These are phyloP conservation scores for Rhombomys opimus DNA, from an alignment of 2,113 vertebrate genomes.

Conservation along the genomic window DNA sequence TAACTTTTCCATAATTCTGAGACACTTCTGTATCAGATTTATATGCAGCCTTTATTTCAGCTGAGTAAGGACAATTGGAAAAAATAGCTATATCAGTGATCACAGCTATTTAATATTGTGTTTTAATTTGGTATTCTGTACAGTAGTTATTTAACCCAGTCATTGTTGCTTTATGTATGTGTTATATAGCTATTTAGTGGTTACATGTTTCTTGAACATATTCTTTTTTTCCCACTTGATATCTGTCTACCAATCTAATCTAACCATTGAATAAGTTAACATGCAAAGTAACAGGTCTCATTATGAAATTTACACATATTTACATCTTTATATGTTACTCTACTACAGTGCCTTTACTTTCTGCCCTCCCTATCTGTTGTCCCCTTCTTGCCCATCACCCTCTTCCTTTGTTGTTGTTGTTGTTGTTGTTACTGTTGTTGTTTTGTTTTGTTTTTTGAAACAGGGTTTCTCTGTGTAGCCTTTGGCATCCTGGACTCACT, in stretches of 20 bases:
- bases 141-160: background rate
- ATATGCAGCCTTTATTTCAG: background rate
- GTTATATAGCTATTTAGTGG: conserved; percentile 13
- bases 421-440: too few relatives aligned
- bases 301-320: background rate
- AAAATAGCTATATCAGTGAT: background rate
- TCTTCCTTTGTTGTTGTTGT: background rate
- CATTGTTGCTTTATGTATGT: background rate
- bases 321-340: background rate
- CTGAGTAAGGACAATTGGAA: background rate
- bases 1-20: background rate
- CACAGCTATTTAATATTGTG: background rate
- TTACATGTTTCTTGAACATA: background rate
- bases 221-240: background rate
- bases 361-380: background rate
- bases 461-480: too few relatives aligned
- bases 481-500: too few relatives aligned
- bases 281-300: background rate
- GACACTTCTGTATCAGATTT: background rate
- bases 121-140: conserved; percentile 22
- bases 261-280: background rate
- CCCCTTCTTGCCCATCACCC: too few relatives aligned
- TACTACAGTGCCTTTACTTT: background rate
- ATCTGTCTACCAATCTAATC: background rate
- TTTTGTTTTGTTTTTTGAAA: too few relatives aligned